Percentiles rank a stretch among this genome's conserved stretches.
Conservation (phyloP, 1,140 invertebrate genomes). For the Neodiprion pinetum region DNA sequence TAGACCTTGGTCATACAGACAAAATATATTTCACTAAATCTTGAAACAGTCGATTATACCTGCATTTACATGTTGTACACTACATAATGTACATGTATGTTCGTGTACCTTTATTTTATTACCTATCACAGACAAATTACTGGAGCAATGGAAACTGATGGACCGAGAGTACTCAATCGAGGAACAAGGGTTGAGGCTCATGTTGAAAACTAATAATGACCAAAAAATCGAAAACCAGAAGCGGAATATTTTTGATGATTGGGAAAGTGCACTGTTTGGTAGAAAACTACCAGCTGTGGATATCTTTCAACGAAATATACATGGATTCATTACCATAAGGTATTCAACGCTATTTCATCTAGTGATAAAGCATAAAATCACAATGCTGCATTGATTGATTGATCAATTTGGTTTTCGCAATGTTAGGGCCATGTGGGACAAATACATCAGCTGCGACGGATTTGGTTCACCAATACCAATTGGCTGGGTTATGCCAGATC, state of each 20-base stretch:
- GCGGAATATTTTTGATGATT: slow-evolving; percentile 46
- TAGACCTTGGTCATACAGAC: too few species aligned
- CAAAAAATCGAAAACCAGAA: slow-evolving; percentile 47
- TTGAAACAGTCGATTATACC: too few species aligned
- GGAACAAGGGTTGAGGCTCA: slow-evolving; percentile 56
- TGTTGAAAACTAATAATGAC: slow-evolving; percentile 55
- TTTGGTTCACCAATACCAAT: slow-evolving; percentile 61
- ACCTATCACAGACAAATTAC: slow-evolving; percentile 44
- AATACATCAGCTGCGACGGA: slow-evolving; percentile 49
- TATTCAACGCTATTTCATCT: slow-evolving; percentile 26
- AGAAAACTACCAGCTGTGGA: slow-evolving; percentile 37
- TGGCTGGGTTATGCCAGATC: slow-evolving; percentile 64
- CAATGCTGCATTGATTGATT: not conserved
- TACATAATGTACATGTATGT: too few species aligned
- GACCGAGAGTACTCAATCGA: slow-evolving; percentile 54
- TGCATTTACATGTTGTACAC: too few species aligned
- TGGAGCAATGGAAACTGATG: slow-evolving; percentile 48
- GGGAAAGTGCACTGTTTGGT: slow-evolving; percentile 52
- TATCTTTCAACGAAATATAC: slow-evolving; percentile 49
- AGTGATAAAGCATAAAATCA: slow-evolving; percentile 1
- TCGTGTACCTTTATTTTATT: too few species aligned
- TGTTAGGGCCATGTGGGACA: slow-evolving; percentile 64
- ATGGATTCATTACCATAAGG: slow-evolving; percentile 55
- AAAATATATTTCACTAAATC: too few species aligned
- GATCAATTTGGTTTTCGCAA: slow-evolving; percentile 39